Percentiles rank a stretch among this genome's conserved stretches.
These are phyloP conservation scores for Drosophila hamatofila DNA, from an alignment of 2,888 invertebrate species.

Conservation along the genomic window DNA sequence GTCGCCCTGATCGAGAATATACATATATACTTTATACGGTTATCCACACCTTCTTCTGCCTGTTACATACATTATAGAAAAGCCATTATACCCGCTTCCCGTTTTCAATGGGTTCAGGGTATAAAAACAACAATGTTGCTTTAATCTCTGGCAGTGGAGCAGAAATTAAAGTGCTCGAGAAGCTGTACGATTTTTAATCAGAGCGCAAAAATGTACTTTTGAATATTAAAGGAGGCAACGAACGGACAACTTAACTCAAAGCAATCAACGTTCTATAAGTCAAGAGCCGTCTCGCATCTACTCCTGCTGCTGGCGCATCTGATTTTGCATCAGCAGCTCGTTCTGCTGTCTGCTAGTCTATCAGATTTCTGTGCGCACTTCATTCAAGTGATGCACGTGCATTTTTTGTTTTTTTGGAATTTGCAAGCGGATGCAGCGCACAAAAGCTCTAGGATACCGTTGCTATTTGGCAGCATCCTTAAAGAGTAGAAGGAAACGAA, in stretches of 20 bases:
- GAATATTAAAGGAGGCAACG: constrained; percentile 41
- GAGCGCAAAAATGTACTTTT: constrained; percentile 41
- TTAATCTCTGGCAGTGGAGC: constrained; percentile 14
- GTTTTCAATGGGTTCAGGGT: too few relatives aligned
- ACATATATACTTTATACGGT: too few relatives aligned
- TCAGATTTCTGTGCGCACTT: constrained; percentile 29
- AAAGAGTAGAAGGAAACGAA: constrained; percentile 24
- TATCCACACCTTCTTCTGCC: too few relatives aligned
- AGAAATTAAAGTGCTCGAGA: constrained; percentile 48
- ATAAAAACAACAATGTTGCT: constrained; percentile 18
- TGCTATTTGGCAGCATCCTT: constrained; percentile 20
- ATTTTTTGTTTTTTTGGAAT: constrained; percentile 44
- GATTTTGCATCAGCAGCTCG: constrained; percentile 12
- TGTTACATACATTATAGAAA: too few relatives aligned
- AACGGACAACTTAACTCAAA: constrained; percentile 53
- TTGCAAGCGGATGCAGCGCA: constrained; percentile 24
- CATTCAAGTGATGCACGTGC: constrained; percentile 35
- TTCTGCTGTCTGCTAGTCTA: constrained; percentile 19
- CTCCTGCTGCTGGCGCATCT: background rate
- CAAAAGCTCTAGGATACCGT: constrained; percentile 20
- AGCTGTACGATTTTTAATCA: constrained; percentile 55
- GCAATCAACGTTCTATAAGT: constrained; percentile 48
- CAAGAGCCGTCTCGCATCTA: constrained; percentile 17
- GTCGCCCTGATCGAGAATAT: too few relatives aligned
- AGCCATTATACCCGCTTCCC: too few relatives aligned